These are phyloP conservation scores for Muscicapa striata DNA, from an alignment of 2,797 vertebrate genomes.

Conservation along the genomic window DNA sequence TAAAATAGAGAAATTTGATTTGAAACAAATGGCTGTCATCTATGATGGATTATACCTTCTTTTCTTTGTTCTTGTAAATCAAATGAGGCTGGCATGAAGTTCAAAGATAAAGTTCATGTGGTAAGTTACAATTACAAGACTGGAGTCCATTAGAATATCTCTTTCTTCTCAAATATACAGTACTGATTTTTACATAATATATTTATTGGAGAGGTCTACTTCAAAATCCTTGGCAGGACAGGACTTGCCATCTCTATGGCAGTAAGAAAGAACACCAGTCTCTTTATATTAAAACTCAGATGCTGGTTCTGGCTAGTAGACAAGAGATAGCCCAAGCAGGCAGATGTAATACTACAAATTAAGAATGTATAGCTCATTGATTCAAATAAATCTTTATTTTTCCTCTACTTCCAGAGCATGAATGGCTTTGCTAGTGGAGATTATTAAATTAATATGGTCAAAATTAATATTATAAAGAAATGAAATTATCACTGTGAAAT, in stretches of 20 bases:
- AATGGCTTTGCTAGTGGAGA: background rate
- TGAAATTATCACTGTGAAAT: background rate
- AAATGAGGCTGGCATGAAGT: background rate
- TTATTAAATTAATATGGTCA: background rate
- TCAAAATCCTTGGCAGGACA: background rate
- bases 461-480: background rate
- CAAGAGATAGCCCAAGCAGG: background rate
- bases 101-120: conserved; percentile 18
- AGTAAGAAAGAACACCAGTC: background rate
- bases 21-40: conserved; percentile 39
- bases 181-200: background rate
- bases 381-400: background rate
- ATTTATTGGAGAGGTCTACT: background rate
- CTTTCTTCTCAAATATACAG: background rate
- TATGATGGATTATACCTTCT: conserved; percentile 32
- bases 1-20: conserved; percentile 28
- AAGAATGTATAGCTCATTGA: background rate
- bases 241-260: background rate
- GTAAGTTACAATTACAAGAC: background rate
- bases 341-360: background rate
- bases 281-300: background rate
- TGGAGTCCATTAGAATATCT: background rate
- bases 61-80: conserved; percentile 33
- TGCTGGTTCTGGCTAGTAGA: background rate
- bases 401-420: background rate